phyloP scores from a whole-genome alignment of 2,113 vertebrate genomes.

The Neogobius melanostomus region DNA sequence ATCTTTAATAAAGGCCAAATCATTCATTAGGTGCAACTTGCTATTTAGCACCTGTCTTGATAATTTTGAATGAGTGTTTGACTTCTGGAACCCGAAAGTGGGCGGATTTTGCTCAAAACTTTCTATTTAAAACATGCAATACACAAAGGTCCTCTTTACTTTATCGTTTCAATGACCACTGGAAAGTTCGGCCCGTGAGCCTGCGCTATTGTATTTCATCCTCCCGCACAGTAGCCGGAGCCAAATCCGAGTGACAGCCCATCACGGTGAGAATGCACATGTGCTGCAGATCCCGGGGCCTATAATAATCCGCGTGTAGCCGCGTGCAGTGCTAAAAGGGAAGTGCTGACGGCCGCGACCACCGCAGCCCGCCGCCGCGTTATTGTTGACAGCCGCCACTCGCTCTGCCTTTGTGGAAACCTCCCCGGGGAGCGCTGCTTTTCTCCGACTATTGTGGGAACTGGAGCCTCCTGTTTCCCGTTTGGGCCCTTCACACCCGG shows the following conservation, averaged over 20 bases:
- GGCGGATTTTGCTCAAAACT: too few species aligned
- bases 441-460: conserved; percentile 62
- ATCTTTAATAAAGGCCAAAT: too few species aligned
- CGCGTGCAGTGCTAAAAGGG: conserved; percentile 48
- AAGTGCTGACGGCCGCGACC: conserved; percentile 61
- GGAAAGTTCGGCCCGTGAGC: not conserved
- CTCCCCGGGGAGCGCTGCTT: conserved; percentile 54
- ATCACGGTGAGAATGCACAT: conserved; percentile 33
- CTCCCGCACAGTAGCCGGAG: conserved; percentile 21
- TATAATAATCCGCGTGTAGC: conserved; percentile 61
- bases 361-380: conserved; percentile 49
- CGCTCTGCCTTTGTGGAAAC: conserved; percentile 66
- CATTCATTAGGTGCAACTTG: too few species aligned
- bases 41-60: too few species aligned
- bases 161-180: not conserved
- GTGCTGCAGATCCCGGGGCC: conserved; percentile 33
- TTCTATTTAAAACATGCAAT: too few species aligned
- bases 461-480: conserved; percentile 66
- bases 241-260: conserved; percentile 24
- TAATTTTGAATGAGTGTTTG: too few species aligned
- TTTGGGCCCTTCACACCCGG: conserved; percentile 54
- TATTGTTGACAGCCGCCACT: conserved; percentile 67
- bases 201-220: not conserved
- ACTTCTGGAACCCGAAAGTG: too few species aligned
- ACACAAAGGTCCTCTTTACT: too few species aligned